Evolutionary conservation across 1,140 invertebrate genomes (phyloP).

Genomic region (Drosophila teissieri): DNA sequence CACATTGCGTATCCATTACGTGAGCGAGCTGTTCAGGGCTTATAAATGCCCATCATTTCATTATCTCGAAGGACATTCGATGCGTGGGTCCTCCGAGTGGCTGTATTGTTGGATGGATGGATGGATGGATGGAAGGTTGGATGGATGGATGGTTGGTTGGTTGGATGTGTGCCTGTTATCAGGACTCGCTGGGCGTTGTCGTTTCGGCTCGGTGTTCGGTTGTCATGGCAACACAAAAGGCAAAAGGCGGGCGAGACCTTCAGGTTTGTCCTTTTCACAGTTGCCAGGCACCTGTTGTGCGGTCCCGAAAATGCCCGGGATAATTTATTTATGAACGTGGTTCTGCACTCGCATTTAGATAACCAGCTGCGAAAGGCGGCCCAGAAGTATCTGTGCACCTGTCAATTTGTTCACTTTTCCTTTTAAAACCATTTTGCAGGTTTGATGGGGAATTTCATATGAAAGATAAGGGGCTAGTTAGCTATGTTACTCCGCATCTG

Average conservation of each 20-base stretch:
- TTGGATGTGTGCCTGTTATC: slow-evolving; percentile 22
- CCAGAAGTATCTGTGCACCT: not conserved
- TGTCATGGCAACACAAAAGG: slow-evolving; percentile 45
- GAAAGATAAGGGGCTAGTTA: no score
- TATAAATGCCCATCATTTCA: slow-evolving; percentile 62
- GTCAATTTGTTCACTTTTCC: not conserved
- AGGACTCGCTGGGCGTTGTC: slow-evolving; percentile 47
- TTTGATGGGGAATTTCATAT: not conserved
- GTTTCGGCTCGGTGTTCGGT: slow-evolving; percentile 39
- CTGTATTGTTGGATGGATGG: not conserved
- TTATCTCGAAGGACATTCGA: slow-evolving; percentile 71
- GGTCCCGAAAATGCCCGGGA: slow-evolving; percentile 19
- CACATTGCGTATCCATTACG: slow-evolving; percentile 47
- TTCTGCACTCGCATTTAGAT: slow-evolving; percentile 51
- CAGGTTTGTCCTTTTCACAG: slow-evolving; percentile 80
- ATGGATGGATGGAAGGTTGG: not conserved
- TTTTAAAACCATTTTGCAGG: no score
- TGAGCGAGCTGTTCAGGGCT: slow-evolving; percentile 30
- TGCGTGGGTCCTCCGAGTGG: slow-evolving; percentile 33
- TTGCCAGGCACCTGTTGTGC: slow-evolving; percentile 79
- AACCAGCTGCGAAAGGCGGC: slow-evolving; percentile 30
- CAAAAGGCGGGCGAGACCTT: slow-evolving; percentile 53
- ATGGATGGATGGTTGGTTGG: not conserved
- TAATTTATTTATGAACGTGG: not conserved
- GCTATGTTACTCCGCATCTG: no score